Evolutionary conservation across 2,113 vertebrate genomes (phyloP), one percentile per base, ranked within the genome.

Genomic region (Eurypyga helias): DNA sequence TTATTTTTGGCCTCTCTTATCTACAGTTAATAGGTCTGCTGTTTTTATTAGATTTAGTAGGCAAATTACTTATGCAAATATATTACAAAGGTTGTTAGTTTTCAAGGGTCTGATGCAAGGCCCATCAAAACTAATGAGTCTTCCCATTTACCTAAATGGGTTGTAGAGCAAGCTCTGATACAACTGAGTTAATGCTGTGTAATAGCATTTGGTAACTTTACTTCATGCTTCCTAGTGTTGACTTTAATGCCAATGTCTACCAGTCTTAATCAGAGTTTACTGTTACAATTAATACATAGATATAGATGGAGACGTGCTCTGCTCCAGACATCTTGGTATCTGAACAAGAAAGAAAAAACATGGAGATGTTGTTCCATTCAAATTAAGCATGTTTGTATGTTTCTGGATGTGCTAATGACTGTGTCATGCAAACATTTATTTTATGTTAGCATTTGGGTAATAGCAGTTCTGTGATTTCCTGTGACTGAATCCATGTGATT

Each of bases 51-150:
- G 41, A 36, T 79, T 90, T 77, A 70, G n/a, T 69, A 33, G 71
- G 41, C 25, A 83, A 95, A 95, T 79, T 88, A 72, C 41, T 93
- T 80, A 69, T 70, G 82, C 75, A 96, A 79, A 91, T 90, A 52
- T 57, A 79, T n/a, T 51, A 64, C 49, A n/a, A 28, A 90, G 41
- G 31, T 71, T 62, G 58, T 87, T 89, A 52, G 52, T 89, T 96
- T 91, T 77, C 41, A 90, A 49, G 73, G 21, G 26, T 52, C 45
- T 87, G 24, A 58, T 72, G 48, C 36, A 71, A 90, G 54, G 54
- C 29, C 60, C 52, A 64, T 91, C 92, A 73, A 93, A 94, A 90
- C 54, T 70, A 83, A 14, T 33, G 61, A 76, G 24, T 82, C 13
- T 26, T 81, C 13, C 73, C 38, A 45, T 82, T 82, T 51, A 16